Evolutionary conservation across 2,113 vertebrate species (phyloP).

Genomic region (Bombycilla garrulus): DNA sequence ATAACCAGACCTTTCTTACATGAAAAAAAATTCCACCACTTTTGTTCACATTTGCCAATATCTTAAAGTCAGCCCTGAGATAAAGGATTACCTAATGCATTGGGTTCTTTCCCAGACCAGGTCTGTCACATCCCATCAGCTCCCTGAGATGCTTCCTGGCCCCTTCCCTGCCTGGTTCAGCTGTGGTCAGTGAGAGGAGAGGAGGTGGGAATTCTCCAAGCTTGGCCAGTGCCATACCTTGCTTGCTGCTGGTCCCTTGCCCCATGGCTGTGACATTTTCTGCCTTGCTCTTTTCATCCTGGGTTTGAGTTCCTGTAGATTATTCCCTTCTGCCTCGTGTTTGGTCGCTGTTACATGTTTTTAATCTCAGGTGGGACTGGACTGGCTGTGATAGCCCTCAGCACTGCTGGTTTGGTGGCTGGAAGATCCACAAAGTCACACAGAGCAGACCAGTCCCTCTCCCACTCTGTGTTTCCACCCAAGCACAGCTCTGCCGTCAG

Average conservation of each 20-base stretch:
- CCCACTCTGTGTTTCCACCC: rapidly evolving
- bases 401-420: rapidly evolving
- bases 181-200: rapidly evolving
- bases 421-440: background rate
- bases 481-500: background rate
- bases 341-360: background rate
- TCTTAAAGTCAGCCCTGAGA: background rate
- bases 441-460: background rate
- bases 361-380: background rate
- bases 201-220: background rate
- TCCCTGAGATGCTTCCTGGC: background rate
- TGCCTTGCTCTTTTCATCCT: background rate
- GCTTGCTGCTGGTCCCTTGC: background rate
- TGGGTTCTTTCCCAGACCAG: background rate
- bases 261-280: rapidly evolving
- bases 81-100: background rate
- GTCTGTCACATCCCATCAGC: background rate
- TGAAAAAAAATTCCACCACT: background rate
- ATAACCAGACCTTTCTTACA: background rate
- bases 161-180: background rate
- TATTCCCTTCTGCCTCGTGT: background rate
- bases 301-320: background rate
- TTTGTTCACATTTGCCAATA: background rate
- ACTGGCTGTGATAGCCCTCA: background rate
- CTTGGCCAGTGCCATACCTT: background rate